Evolutionary conservation across 2,888 invertebrate species (phyloP).

Genomic region (Drosophila fulvimacula): DNA sequence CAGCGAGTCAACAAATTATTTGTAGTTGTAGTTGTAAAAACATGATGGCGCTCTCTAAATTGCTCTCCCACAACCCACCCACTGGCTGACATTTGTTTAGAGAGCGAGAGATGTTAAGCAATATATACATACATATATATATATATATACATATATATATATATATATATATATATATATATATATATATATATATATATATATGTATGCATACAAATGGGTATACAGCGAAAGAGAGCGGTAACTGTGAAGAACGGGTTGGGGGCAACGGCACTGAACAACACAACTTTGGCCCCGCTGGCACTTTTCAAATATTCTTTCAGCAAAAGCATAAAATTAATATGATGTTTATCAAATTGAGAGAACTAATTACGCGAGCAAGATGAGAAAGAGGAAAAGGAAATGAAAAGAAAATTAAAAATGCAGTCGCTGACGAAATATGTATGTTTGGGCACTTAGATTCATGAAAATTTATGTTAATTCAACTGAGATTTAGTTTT

Average conservation of each 20-base stretch:
- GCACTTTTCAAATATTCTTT: conserved; percentile 49
- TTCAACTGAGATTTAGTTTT: not conserved
- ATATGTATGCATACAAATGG: conserved; percentile 6
- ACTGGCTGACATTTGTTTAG: conserved; percentile 63
- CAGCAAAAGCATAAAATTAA: conserved; percentile 43
- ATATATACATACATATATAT: conserved; percentile 1
- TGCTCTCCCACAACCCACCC: conserved; percentile 65
- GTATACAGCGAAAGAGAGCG: conserved; percentile 22
- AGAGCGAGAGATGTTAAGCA: conserved; percentile 26
- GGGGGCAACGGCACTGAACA: conserved; percentile 57
- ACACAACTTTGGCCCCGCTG: conserved; percentile 43
- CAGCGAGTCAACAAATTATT: conserved; percentile 62
- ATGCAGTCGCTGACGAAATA: not conserved
- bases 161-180: conserved; percentile 8
- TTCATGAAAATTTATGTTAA: not conserved
- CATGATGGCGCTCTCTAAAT: conserved; percentile 60
- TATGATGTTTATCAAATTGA: conserved; percentile 48
- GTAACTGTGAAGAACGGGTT: conserved; percentile 37
- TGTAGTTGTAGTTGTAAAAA: conserved; percentile 74
- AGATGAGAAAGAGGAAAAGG: conserved; percentile 19
- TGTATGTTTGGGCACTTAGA: not conserved
- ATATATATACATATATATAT: not conserved
- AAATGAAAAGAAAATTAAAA: conserved; percentile 3
- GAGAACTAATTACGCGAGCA: conserved; percentile 47
- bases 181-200: not conserved